A percentile compares a stretch with the other conserved stretches of the same genome.
These are phyloP conservation scores for Epiblema foenella DNA, from an alignment of 2,888 invertebrate species.

Conservation along the genomic window DNA sequence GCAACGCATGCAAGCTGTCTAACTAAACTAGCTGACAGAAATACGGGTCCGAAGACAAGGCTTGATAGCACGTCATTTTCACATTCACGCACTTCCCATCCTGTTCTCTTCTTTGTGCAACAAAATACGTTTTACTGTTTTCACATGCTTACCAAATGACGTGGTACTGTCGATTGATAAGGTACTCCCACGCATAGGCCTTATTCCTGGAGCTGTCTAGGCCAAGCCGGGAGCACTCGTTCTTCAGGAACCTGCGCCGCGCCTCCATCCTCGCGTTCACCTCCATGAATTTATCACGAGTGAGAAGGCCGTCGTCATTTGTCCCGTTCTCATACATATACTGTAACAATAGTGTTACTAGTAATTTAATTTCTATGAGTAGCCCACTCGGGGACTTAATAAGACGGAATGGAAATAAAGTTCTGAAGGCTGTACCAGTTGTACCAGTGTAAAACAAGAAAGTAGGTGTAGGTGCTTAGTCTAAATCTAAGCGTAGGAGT, in stretches of 20 bases:
- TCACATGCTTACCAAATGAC: slow-evolving; percentile 88
- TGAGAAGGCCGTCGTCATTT: slow-evolving; percentile 71
- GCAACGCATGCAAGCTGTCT: background rate
- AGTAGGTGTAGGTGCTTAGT: no score
- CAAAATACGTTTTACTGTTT: no score
- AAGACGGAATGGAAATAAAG: no score
- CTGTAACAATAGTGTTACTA: slow-evolving; percentile 67
- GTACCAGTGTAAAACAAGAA: no score
- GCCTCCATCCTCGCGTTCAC: slow-evolving; percentile 85
- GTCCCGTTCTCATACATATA: slow-evolving; percentile 78
- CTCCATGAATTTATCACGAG: slow-evolving; percentile 83
- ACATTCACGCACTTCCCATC: no score
- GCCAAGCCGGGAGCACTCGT: slow-evolving; percentile 86
- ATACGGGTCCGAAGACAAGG: no score
- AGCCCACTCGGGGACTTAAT: no score
- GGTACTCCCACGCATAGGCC: slow-evolving; percentile 94
- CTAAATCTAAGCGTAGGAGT: no score
- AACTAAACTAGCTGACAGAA: no score
- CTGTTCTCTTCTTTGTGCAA: no score
- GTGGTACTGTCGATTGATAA: slow-evolving; percentile 91
- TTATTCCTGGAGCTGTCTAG: slow-evolving; percentile 86
- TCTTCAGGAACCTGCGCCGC: slow-evolving; percentile 84
- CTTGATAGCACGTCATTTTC: no score
- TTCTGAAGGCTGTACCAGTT: no score
- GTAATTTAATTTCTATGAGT: background rate